Evolutionary conservation across 2,113 vertebrate species (phyloP).

Genomic region (Mormoops blainvillei): DNA sequence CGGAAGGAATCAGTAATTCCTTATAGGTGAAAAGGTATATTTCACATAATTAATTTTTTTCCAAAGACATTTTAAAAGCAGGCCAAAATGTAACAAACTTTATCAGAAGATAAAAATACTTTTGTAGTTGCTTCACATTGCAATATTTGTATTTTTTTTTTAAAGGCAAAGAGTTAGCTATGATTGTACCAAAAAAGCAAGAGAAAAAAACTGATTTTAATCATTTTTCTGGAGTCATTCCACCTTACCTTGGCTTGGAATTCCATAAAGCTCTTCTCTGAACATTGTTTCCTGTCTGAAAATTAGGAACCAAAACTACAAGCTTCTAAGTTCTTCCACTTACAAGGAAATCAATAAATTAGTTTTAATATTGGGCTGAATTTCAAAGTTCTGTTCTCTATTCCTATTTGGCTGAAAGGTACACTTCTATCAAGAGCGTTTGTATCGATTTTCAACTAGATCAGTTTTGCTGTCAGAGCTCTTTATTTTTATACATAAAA

Average conservation of each 20-base stretch:
- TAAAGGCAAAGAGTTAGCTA: neutral
- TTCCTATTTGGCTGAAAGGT: neutral
- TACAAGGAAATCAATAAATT: neutral
- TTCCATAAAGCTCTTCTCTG: conserved; percentile 55
- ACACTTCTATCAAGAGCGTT: conserved; percentile 55
- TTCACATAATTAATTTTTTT: neutral
- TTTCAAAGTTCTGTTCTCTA: conserved; percentile 15
- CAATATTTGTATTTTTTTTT: neutral
- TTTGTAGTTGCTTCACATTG: neutral
- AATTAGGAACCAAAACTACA: conserved; percentile 7
- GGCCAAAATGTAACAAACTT: neutral
- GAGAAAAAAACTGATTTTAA: conserved; percentile 1
- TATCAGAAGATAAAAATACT: conserved; percentile 12
- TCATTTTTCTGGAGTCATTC: neutral
- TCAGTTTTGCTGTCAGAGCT: conserved; percentile 57
- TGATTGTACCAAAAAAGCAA: neutral
- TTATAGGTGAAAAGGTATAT: neutral
- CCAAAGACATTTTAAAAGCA: conserved; percentile 12
- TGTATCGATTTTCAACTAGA: conserved; percentile 59
- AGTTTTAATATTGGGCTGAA: neutral
- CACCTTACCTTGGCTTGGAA: conserved; percentile 74
- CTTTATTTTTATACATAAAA: conserved; percentile 81
- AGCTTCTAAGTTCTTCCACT: conserved; percentile 24
- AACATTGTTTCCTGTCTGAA: conserved; percentile 57
- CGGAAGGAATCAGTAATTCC: neutral